Evolutionary conservation across 2,113 vertebrate species (phyloP), one percentile per base, ranked within the genome.

Genomic region (Platichthys stellatus): DNA sequence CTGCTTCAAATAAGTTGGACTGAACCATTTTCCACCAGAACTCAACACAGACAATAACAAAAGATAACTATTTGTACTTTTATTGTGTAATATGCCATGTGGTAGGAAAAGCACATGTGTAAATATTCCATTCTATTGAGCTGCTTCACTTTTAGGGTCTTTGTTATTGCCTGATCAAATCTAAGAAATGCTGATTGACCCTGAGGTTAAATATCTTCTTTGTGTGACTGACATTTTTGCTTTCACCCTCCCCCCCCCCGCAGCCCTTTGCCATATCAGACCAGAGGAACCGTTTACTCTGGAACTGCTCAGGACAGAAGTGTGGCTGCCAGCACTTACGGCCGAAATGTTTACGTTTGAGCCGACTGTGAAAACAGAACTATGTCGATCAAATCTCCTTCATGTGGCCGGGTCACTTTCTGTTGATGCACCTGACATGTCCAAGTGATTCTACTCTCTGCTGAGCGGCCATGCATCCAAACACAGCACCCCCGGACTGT

Each of bases 311-410:
- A 66, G 1, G 82, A 92, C 73, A 84, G 92, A 31, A 94, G 90
- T 45, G 86, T 82, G 1, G 86, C 51, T 5, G 70, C 79, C 35
- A 94, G 91, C 45, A 93, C 94, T 23, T 95, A 95, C 0, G 94
- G 92, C 4, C 84, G 90, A 58, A 94, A 95, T 1, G 94, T 91
- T 13, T 95, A 95, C 14, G 94, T 95, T 28, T 95, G 83, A 95
- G 43, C 35, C 1, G 49, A 43, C 49, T 26, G 3, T 40, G 38
- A 35, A 67, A 26, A 47, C 5, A 5, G 21, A 45, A n/a, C 74
- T 56, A 24, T 53, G n/a, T 31, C 9, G 38, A 14, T 68, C 4
- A 8, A 51, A 45, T 47, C 21, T 49, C 13, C 40, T 20, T 51
- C 4, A 43, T 13, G 12, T 43, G 12, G 2, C 40, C 3, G 40